Percentiles rank a stretch among this genome's conserved stretches.
phyloP scores from a whole-genome alignment of 2,888 invertebrate genomes.

The Aleiodes alternator region DNA sequence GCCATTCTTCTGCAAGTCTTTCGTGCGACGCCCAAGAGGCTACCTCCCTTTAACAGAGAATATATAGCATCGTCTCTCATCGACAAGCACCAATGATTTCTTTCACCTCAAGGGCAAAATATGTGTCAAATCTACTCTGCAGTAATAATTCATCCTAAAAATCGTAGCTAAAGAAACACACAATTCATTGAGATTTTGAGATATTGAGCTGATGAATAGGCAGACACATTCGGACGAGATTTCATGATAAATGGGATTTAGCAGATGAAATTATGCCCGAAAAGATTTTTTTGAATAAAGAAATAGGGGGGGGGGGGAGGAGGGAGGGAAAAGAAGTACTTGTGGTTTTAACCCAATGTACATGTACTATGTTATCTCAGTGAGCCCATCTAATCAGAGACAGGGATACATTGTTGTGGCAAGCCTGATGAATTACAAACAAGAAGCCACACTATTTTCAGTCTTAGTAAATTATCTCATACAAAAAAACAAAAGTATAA shows the following conservation, averaged over 20 bases:
- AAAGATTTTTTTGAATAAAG: too few species aligned
- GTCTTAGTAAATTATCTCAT: slow-evolving; percentile 41
- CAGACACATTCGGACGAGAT: too few species aligned
- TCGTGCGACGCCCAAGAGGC: slow-evolving; percentile 38
- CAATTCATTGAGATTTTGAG: neutral
- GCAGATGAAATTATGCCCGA: too few species aligned
- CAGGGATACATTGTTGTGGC: slow-evolving; percentile 67
- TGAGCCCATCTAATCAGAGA: slow-evolving; percentile 68
- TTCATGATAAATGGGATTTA: too few species aligned
- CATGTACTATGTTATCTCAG: slow-evolving; percentile 59
- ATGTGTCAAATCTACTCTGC: slow-evolving; percentile 37
- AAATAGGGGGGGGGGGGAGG: neutral
- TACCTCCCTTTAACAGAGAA: slow-evolving; percentile 8
- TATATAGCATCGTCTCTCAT: slow-evolving; percentile 18
- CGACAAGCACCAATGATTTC: slow-evolving; percentile 10
- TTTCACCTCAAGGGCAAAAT: slow-evolving; percentile 41
- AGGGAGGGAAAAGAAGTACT: neutral
- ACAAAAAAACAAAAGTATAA: slow-evolving; percentile 18
- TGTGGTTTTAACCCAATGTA: slow-evolving; percentile 10
- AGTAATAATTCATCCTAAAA: slow-evolving; percentile 28
- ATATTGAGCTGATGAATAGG: too few species aligned
- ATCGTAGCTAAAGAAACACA: neutral
- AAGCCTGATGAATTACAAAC: slow-evolving; percentile 62
- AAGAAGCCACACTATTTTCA: slow-evolving; percentile 48
- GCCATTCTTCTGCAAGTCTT: slow-evolving; percentile 14